phyloP scores from a whole-genome alignment of 2,797 vertebrate species.

The Odontamblyopus lacepedii region DNA sequence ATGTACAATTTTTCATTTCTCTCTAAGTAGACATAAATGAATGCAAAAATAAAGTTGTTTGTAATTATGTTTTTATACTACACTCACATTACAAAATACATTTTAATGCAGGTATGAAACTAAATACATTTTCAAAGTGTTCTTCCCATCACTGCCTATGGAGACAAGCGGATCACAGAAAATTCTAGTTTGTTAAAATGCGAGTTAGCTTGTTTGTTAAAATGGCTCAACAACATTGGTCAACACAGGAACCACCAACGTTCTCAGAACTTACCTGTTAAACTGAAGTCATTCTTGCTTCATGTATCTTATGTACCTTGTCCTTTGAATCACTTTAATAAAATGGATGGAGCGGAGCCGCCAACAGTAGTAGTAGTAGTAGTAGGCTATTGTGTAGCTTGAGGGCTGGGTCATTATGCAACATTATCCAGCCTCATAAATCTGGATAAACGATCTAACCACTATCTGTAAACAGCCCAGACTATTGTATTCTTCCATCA shows the following conservation, averaged over 20 bases:
- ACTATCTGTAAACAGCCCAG: slow-evolving; percentile 11
- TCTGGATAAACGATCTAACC: slow-evolving; percentile 13
- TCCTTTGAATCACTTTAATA: background rate
- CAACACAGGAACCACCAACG: background rate
- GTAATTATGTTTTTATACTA: too few species aligned
- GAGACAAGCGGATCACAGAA: background rate
- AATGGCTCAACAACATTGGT: background rate
- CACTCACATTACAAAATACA: too few species aligned
- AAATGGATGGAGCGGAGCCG: slow-evolving; percentile 7
- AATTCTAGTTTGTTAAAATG: background rate
- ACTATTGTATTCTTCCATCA: slow-evolving; percentile 2
- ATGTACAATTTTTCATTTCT: too few species aligned
- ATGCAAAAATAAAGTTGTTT: too few species aligned
- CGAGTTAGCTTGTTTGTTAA: too few species aligned
- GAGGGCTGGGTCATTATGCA: slow-evolving; percentile 12
- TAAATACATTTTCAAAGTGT: too few species aligned
- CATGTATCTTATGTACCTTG: background rate
- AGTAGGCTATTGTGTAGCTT: slow-evolving; percentile 25
- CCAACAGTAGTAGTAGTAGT: background rate
- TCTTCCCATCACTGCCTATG: too few species aligned
- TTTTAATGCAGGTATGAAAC: too few species aligned
- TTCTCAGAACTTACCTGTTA: too few species aligned
- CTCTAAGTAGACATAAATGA: too few species aligned
- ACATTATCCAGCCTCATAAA: slow-evolving; percentile 6
- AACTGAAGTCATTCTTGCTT: too few species aligned